Conservation (phyloP, 2,888 invertebrate genomes). For the Sarcophaga carnaria region DNA sequence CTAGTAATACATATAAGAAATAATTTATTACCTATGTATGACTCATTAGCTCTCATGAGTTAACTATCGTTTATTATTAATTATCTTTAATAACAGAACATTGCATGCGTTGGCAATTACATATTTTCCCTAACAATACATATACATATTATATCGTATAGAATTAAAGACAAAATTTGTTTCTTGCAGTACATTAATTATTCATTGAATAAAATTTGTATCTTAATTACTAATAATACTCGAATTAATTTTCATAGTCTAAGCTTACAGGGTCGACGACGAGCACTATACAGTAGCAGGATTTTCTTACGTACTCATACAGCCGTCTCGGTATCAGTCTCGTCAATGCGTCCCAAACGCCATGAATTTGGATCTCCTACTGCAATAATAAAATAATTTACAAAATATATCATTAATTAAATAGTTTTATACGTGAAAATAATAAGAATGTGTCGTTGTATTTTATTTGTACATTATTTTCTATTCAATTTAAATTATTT, state of each 20-base stretch:
- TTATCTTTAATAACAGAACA: too few relatives aligned
- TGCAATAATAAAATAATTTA: slow-evolving; percentile 73
- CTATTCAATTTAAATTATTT: not conserved
- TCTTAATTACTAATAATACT: slow-evolving; percentile 79
- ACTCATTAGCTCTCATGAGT: too few relatives aligned
- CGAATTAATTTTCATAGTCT: slow-evolving; percentile 77
- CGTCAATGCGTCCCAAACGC: slow-evolving; percentile 91
- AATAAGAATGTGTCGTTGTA: not conserved
- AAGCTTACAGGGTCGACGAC: slow-evolving; percentile 71
- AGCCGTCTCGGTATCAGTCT: slow-evolving; percentile 91
- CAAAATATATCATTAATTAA: not conserved
- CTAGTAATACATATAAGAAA: too few relatives aligned
- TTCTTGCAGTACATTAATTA: slow-evolving; percentile 58
- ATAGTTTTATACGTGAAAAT: not conserved
- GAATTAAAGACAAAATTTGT: slow-evolving; percentile 31
- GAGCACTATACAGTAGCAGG: slow-evolving; percentile 58
- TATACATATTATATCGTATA: not conserved
- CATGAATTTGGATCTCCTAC: slow-evolving; percentile 90
- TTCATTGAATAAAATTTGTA: slow-evolving; percentile 65
- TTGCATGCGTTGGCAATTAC: too few relatives aligned
- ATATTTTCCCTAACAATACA: not conserved
- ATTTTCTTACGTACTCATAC: slow-evolving; percentile 83
- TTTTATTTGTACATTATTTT: not conserved
- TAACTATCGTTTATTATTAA: too few relatives aligned
- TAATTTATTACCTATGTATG: too few relatives aligned